phyloP scores from a whole-genome alignment of 1,140 invertebrate genomes.

The Drosophila orena region DNA sequence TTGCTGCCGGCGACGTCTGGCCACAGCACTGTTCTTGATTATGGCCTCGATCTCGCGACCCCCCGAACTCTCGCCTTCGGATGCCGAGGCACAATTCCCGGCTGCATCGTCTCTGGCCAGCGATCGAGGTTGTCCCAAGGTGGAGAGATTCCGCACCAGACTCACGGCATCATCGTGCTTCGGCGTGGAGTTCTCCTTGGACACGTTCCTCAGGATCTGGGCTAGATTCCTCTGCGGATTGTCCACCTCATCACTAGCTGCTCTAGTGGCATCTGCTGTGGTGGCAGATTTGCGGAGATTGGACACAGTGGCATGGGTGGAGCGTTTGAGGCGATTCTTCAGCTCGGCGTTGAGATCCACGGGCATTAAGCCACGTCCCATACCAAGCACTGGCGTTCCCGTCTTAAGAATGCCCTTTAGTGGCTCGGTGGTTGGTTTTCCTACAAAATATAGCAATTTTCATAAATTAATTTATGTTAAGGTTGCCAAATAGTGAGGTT shows the following conservation, averaged over 20 bases:
- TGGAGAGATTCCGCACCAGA: conserved; percentile 74
- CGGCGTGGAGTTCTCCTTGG: conserved; percentile 66
- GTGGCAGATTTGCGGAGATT: conserved; percentile 82
- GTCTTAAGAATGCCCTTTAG: conserved; percentile 86
- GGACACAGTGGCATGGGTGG: conserved; percentile 77
- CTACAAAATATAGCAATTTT: conserved; percentile 10
- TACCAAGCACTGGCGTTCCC: conserved; percentile 64
- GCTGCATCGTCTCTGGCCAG: conserved; percentile 14
- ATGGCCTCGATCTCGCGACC: conserved; percentile 87
- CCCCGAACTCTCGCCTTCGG: conserved; percentile 86
- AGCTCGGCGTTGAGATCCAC: conserved; percentile 80
- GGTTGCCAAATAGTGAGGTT: background rate
- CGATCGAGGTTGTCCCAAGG: conserved; percentile 60
- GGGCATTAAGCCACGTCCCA: conserved; percentile 77
- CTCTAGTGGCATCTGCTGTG: conserved; percentile 52
- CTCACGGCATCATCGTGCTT: conserved; percentile 78
- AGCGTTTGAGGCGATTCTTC: conserved; percentile 78
- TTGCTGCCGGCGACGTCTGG: conserved; percentile 80
- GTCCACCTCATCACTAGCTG: conserved; percentile 48
- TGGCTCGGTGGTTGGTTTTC: conserved; percentile 41
- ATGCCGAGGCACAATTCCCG: conserved; percentile 76
- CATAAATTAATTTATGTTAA: background rate
- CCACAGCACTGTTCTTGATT: conserved; percentile 86
- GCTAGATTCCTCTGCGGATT: conserved; percentile 71
- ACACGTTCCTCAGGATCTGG: conserved; percentile 66